Conservation (phyloP, 2,888 invertebrate genomes). For the Lasioglossum marginatum region DNA sequence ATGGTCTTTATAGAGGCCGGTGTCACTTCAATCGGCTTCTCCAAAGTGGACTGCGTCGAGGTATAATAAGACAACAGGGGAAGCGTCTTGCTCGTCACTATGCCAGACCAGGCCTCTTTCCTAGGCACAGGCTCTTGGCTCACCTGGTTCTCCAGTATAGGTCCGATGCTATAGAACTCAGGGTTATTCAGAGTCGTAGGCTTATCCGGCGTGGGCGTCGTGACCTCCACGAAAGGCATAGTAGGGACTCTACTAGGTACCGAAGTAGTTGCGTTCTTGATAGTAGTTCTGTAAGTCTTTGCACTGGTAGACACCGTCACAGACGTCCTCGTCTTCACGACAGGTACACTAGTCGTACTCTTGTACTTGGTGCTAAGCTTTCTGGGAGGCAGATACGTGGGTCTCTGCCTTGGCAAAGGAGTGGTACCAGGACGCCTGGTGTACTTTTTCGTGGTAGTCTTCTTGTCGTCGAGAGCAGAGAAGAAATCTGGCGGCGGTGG, state of each 20-base stretch:
- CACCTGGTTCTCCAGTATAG: slow-evolving; percentile 72
- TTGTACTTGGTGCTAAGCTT: slow-evolving; percentile 76
- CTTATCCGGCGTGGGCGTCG: slow-evolving; percentile 70
- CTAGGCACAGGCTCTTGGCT: slow-evolving; percentile 74
- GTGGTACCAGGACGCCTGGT: slow-evolving; percentile 77
- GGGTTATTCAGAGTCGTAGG: slow-evolving; percentile 66
- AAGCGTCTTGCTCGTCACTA: slow-evolving; percentile 87
- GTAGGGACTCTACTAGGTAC: slow-evolving; percentile 44
- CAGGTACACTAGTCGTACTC: slow-evolving; percentile 67
- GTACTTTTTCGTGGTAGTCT: slow-evolving; percentile 78
- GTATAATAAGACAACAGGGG: slow-evolving; percentile 88
- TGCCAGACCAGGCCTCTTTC: slow-evolving; percentile 81
- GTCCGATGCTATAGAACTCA: slow-evolving; percentile 65
- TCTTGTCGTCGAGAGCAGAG: slow-evolving; percentile 87
- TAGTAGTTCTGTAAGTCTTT: slow-evolving; percentile 57
- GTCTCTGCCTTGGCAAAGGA: slow-evolving; percentile 56
- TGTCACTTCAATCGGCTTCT: slow-evolving; percentile 77
- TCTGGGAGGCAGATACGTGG: slow-evolving; percentile 72
- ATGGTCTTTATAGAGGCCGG: slow-evolving; percentile 75
- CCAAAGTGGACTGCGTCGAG: slow-evolving; percentile 82
- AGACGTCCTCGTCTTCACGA: slow-evolving; percentile 44
- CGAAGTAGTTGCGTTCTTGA: slow-evolving; percentile 48
- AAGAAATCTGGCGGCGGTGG: slow-evolving; percentile 96
- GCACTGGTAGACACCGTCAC: slow-evolving; percentile 34
- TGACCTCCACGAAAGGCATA: slow-evolving; percentile 67